Conservation (phyloP, 30 jellyfish, hydroid and myxozoan species). For the Pseudorhiza aurosa region DNA sequence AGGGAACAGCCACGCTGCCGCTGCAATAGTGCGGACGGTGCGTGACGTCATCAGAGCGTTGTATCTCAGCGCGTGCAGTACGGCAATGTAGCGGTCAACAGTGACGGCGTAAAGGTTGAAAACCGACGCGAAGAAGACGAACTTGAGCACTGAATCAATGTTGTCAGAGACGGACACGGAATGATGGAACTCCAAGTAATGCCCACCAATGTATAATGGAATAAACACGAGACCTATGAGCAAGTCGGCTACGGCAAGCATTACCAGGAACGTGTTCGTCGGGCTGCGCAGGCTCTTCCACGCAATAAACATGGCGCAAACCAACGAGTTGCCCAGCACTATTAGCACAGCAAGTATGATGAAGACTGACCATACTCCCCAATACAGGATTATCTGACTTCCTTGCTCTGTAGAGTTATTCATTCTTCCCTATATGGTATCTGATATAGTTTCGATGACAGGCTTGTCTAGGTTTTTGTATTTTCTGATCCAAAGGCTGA, state of each 20-base stretch:
- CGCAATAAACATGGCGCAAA: conserved; percentile 23
- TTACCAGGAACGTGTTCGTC: conserved; percentile 66
- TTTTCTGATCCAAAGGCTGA: too few species aligned
- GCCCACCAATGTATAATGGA: conserved; percentile 81
- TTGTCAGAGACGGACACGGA: conserved; percentile 29
- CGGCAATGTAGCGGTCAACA: conserved; percentile 70
- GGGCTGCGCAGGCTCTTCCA: conserved; percentile 68
- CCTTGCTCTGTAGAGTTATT: neutral
- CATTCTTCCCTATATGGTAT: too few species aligned
- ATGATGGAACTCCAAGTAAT: conserved; percentile 57
- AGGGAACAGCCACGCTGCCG: conserved; percentile 74
- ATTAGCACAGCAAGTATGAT: conserved; percentile 40
- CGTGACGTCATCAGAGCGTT: conserved; percentile 68
- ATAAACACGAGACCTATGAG: conserved; percentile 58
- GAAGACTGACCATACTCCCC: conserved; percentile 67
- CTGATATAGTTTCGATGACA: too few species aligned
- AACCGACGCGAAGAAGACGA: conserved; percentile 69
- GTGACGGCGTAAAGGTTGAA: conserved; percentile 77
- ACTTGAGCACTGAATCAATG: conserved; percentile 42
- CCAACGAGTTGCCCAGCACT: conserved; percentile 39
- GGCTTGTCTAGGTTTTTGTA: too few species aligned
- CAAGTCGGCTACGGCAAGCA: conserved; percentile 66
- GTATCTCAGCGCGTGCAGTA: conserved; percentile 65
- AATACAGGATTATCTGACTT: conserved; percentile 8
- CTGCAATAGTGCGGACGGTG: conserved; percentile 19